Base-by-base conservation (phyloP, 2,888 invertebrate genomes). In the Polia nebulosa region DNA sequence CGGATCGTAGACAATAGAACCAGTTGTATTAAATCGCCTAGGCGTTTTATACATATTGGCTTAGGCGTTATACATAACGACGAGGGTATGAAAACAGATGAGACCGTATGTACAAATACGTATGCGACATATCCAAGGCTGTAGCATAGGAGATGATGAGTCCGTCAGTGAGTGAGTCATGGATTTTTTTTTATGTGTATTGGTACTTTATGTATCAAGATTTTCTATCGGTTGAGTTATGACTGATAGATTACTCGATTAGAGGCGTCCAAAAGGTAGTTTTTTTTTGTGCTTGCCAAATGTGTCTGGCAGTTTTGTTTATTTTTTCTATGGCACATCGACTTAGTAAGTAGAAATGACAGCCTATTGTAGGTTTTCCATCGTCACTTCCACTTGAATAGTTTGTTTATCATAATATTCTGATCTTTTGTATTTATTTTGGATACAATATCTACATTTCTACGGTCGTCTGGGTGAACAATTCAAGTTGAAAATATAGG, bases 231-330 rank as follows among this genome's bases (percentile, higher is more conserved):
- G 41, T 74, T 32, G 15, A 45, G 32, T 25, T 52, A 41, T 47
- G 52, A 41, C 44, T 58, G 56, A 72, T 72, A 60, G 32, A 58
- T 65, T 39, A 56, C 7, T 47, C 61, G 39, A 79, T 59, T 47
- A 56, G 25, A 25, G 4, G 29, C 34, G 34, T 58, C 49, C 11
- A 25, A 13, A 49, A 51, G 32, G 55, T 44, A 36, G 29, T 36
- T 20, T 72, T n/a, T 17, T 57, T 44, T 5, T 29, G 8, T 20
- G 29, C 36, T 62, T 68, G 56, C 55, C 68, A 79, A 76, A 67
- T 32, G 29, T 59, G 22, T 20, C 2, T 9, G 9, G 9, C 9
- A 3, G 11, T 71, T 29, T 32, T 15, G 17, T 49, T 45, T 41
- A 20, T 45, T 47, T 56, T 57, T 39, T 45, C 13, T 2, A 11